A percentile compares a stretch with the other conserved stretches of the same genome.
Conservation (phyloP, 1,140 invertebrate genomes). For the Neodiprion pinetum region DNA sequence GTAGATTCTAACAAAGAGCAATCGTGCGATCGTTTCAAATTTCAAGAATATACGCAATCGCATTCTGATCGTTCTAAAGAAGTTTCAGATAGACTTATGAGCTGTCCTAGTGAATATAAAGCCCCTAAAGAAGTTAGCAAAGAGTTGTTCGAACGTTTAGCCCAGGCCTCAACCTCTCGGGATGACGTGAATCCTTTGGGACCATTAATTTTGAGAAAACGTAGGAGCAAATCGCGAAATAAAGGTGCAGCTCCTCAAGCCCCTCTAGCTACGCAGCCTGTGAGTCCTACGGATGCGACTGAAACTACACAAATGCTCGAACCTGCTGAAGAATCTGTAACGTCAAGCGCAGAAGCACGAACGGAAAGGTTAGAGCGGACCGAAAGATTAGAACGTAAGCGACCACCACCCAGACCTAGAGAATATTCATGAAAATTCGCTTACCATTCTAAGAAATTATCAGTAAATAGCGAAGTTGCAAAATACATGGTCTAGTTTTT, state of each 20-base stretch:
- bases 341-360: slow-evolving; percentile 25
- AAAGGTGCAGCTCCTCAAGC: slow-evolving; percentile 71
- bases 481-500: slow-evolving; percentile 3
- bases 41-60: slow-evolving; percentile 47
- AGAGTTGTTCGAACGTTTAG: slow-evolving; percentile 56
- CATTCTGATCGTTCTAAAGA: slow-evolving; percentile 9
- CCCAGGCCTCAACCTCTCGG: slow-evolving; percentile 59
- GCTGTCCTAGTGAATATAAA: slow-evolving; percentile 40
- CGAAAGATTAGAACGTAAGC: slow-evolving; percentile 50
- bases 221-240: slow-evolving; percentile 73
- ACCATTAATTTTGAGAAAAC: slow-evolving; percentile 70
- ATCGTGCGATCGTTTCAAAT: slow-evolving; percentile 53
- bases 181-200: slow-evolving; percentile 64
- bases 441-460: slow-evolving; percentile 5
- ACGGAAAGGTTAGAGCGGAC: slow-evolving; percentile 35
- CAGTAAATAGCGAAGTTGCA: background rate
- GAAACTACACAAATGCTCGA: slow-evolving; percentile 59
- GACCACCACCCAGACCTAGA: slow-evolving; percentile 54
- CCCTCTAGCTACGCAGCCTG: slow-evolving; percentile 58
- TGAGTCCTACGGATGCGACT: slow-evolving; percentile 54
- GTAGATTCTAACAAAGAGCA: slow-evolving; percentile 41
- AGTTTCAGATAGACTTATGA: slow-evolving; percentile 34
- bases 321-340: slow-evolving; percentile 46
- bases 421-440: slow-evolving; percentile 60
- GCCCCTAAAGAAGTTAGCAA: slow-evolving; percentile 48